Percentiles rank a stretch among this genome's conserved stretches.
phyloP scores from a whole-genome alignment of 2,113 vertebrate genomes.

The Seriola rivoliana region DNA sequence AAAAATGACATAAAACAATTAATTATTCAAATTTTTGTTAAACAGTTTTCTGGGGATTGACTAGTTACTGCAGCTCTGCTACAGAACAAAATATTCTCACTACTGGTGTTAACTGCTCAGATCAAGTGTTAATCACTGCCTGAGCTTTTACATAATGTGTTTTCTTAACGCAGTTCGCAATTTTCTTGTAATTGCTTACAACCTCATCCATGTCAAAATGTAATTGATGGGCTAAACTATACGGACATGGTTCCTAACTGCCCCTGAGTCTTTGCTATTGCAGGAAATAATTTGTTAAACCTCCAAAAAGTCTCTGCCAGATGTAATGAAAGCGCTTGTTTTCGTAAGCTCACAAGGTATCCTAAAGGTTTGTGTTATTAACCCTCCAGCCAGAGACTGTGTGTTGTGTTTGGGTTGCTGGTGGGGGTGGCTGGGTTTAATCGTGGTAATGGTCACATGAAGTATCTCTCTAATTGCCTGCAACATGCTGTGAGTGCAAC shows the following conservation, averaged over 20 bases:
- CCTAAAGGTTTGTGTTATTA: slow-evolving; percentile 34
- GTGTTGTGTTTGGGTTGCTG: slow-evolving; percentile 64
- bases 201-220: background rate
- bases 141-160: slow-evolving; percentile 14
- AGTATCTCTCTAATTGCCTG: slow-evolving; percentile 66
- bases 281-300: slow-evolving; percentile 33
- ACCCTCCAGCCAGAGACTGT: slow-evolving; percentile 7
- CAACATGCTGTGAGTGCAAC: slow-evolving; percentile 61
- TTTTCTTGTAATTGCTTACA: slow-evolving; percentile 8
- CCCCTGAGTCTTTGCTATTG: slow-evolving; percentile 26
- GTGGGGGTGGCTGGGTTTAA: slow-evolving; percentile 59
- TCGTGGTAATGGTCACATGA: slow-evolving; percentile 60
- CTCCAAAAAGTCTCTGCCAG: slow-evolving; percentile 13
- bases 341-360: slow-evolving; percentile 43
- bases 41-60: background rate
- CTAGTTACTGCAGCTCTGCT: background rate
- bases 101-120: background rate
- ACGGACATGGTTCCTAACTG: slow-evolving; percentile 6
- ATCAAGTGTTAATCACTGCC: slow-evolving; percentile 20
- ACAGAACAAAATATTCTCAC: background rate
- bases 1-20: background rate
- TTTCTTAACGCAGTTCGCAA: slow-evolving; percentile 7
- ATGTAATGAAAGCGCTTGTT: slow-evolving; percentile 56
- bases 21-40: background rate
- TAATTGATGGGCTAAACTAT: slow-evolving; percentile 27